phyloP scores from a whole-genome alignment of 1,140 invertebrate species.

The Drosophila kurseongensis region DNA sequence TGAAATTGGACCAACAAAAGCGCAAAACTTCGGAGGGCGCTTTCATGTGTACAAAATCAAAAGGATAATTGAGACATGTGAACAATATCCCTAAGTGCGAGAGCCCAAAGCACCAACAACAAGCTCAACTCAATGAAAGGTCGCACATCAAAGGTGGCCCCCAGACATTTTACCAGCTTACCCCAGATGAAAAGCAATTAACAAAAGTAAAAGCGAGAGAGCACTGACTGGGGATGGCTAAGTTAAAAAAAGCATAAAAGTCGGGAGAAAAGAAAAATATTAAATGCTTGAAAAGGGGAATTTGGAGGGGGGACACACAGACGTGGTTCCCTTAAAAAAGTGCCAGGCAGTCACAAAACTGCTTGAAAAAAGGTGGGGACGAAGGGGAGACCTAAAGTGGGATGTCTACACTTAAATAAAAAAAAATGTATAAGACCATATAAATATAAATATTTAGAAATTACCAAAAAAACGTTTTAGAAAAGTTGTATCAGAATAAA shows the following conservation, averaged over 20 bases:
- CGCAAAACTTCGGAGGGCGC: conserved; percentile 43
- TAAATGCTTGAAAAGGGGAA: conserved; percentile 40
- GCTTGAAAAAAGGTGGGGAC: conserved; percentile 2
- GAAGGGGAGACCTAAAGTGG: neutral
- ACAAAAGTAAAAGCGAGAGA: conserved; percentile 54
- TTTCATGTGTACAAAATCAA: conserved; percentile 57
- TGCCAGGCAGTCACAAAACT: conserved; percentile 49
- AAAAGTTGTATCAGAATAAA: no score
- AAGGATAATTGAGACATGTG: conserved; percentile 82
- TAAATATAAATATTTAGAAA: neutral
- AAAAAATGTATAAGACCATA: no score
- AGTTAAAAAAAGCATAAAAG: conserved; percentile 9
- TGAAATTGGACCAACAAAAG: conserved; percentile 67
- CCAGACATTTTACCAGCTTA: conserved; percentile 35
- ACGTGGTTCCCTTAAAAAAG: conserved; percentile 36
- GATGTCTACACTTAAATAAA: neutral
- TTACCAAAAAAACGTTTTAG: no score
- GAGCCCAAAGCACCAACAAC: conserved; percentile 30
- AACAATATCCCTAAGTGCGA: conserved; percentile 79
- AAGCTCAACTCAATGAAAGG: conserved; percentile 37
- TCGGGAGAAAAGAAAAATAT: conserved; percentile 46
- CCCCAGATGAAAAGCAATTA: conserved; percentile 74
- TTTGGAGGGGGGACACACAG: conserved; percentile 1
- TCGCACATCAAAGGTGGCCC: conserved; percentile 71
- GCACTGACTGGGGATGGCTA: conserved; percentile 16